Percentiles rank a stretch among this genome's conserved stretches.
These are phyloP conservation scores for Dasypogon diadema DNA, from an alignment of 2,888 invertebrate species.

Conservation along the genomic window DNA sequence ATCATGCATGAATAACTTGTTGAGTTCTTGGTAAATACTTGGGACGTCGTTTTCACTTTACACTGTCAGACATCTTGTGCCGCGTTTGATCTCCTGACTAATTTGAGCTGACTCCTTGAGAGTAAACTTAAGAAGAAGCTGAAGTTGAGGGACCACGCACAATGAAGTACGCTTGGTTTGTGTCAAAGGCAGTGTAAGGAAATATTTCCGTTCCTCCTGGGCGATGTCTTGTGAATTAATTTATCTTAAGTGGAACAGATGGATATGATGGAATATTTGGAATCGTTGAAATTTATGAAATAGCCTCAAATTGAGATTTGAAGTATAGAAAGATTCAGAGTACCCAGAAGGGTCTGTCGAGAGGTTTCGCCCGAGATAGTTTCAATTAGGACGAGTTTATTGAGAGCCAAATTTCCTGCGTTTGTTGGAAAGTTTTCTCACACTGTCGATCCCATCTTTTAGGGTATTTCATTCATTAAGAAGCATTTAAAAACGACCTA, in stretches of 20 bases:
- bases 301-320: no score
- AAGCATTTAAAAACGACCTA: no score
- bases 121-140: background rate
- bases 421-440: no score
- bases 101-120: constrained; percentile 48
- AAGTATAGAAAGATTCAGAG: no score
- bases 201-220: background rate
- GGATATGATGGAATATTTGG: constrained; percentile 19
- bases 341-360: no score
- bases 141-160: background rate
- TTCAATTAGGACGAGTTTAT: no score
- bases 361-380: no score
- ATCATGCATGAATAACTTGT: constrained; percentile 52
- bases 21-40: constrained; percentile 54
- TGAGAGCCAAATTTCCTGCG: no score
- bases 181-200: constrained; percentile 15
- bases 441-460: no score
- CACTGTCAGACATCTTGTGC: constrained; percentile 44
- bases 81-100: constrained; percentile 49
- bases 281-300: constrained; percentile 26
- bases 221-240: constrained; percentile 15
- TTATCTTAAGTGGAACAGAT: constrained; percentile 13
- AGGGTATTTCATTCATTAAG: no score
- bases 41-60: constrained; percentile 49
- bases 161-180: constrained; percentile 31